Base-by-base conservation (phyloP, 2,113 vertebrate genomes). In the Origma solitaria region DNA sequence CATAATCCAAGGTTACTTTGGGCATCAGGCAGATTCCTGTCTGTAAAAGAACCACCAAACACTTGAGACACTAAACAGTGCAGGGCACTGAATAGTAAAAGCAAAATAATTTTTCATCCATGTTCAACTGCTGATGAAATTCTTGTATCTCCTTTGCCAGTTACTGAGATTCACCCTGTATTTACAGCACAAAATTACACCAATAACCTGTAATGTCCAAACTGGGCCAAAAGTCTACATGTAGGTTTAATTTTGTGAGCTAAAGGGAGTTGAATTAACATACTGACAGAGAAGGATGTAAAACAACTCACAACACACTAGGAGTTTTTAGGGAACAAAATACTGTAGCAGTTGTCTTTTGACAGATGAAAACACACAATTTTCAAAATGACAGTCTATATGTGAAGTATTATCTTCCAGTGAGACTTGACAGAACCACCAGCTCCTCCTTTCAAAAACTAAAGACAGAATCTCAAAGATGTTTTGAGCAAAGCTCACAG, bases 1-100 rank as follows among this genome's bases (percentile, higher is more conserved):
- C 99, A 99, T 44, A 97, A 86, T 70, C 98, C 98, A 78, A 97
- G 73, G 35, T 97, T 97, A 82, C 96, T 96, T 2, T 93, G 97
- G 38, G 97, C 86, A 61, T 99, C 98, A 0, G 98, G 85, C 13
- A 97, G 57, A 23, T 80, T 95, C 90, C 97, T 99, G 72, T 99
- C 99, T 99, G 96, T n/a, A 60, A 60, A 76, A 70, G 56, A 88
- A 58, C 19, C 90, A 88, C 28, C 42, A 69, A 76, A 54, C 78
- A 38, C 37, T 35, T 83, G 14, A 93, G 61, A 72, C 5, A 53
- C 25, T 13, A 18, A 51, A 44, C 6, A 66, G 27, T 5, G 31
- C 25, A 78, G 60, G 44, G 44, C 60, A 60, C 47, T 4, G 17
- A 78, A 33, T 0, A 6, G 37, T 19, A 12, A 84, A 86, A 60